Conservation (phyloP, 2,888 invertebrate genomes). For the Doris montereyensis region DNA sequence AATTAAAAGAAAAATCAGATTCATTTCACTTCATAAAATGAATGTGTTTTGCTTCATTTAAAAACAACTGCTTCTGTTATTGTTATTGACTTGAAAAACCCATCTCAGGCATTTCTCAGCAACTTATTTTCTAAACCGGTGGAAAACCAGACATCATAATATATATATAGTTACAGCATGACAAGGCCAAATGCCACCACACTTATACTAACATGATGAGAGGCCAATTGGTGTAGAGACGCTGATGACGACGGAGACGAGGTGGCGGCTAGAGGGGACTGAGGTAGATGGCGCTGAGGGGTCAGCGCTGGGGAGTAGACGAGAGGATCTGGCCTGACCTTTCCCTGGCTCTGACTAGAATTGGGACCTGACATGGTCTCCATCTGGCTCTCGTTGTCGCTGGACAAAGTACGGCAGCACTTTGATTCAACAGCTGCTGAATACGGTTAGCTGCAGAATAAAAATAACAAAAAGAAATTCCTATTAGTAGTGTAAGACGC, state of each 20-base stretch:
- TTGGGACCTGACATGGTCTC: conserved; percentile 46
- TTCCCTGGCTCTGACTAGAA: background rate
- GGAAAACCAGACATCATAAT: too few species aligned
- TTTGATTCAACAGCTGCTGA: conserved; percentile 62
- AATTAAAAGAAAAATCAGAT: too few species aligned
- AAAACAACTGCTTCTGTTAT: too few species aligned
- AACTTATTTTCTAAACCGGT: too few species aligned
- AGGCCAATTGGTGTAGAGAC: conserved; percentile 6
- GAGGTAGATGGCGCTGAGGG: conserved; percentile 31
- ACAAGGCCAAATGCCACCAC: too few species aligned
- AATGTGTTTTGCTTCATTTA: too few species aligned
- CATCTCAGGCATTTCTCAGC: too few species aligned
- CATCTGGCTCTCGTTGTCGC: conserved; percentile 62
- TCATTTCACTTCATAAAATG: too few species aligned
- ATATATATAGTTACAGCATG: too few species aligned
- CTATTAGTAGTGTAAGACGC: too few species aligned
- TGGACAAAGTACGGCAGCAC: conserved; percentile 57
- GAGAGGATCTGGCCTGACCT: background rate
- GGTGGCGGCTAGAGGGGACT: conserved; percentile 29
- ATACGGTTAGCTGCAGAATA: conserved; percentile 52
- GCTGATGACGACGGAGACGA: conserved; percentile 22
- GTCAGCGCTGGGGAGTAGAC: conserved; percentile 24
- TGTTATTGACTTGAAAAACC: too few species aligned
- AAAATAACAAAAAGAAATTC: too few species aligned
- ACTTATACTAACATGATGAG: background rate